Conservation (phyloP, 1,140 invertebrate genomes). For the Solenopsis invicta region DNA sequence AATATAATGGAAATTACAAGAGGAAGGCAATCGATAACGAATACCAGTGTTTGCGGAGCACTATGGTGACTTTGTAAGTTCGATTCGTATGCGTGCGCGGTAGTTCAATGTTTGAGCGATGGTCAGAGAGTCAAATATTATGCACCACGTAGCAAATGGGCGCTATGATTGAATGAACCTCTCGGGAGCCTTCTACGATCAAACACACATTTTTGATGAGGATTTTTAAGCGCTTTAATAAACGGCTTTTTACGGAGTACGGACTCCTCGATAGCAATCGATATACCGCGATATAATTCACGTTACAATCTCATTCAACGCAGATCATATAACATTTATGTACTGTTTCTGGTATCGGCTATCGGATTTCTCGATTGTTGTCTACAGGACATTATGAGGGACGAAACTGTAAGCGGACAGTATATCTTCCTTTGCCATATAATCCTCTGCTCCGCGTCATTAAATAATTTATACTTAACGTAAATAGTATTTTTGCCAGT, state of each 20-base stretch:
- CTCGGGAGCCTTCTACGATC: neutral
- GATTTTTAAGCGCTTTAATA: conserved; percentile 34
- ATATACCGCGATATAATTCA: neutral
- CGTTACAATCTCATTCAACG: neutral
- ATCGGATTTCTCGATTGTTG: neutral
- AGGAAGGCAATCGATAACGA: conserved; percentile 25
- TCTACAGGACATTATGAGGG: neutral
- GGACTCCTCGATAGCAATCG: neutral
- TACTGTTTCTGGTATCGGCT: neutral
- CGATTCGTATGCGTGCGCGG: neutral
- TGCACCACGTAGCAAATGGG: neutral
- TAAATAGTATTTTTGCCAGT: neutral
- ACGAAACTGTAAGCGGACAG: neutral
- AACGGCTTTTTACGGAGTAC: conserved; percentile 12
- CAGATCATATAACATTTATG: conserved; percentile 28
- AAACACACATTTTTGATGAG: neutral
- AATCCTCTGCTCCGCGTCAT: neutral
- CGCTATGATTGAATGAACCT: neutral
- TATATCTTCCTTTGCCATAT: neutral
- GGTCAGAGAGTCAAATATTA: neutral
- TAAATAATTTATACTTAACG: neutral
- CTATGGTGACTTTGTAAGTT: conserved; percentile 41
- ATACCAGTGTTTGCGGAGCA: conserved; percentile 35
- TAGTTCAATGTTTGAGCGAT: conserved; percentile 36
- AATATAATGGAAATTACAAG: conserved; percentile 40